Evolutionary conservation across 53 echinoderm and acorn worm species (phyloP).

Genomic region (Pentamera pediparva): DNA sequence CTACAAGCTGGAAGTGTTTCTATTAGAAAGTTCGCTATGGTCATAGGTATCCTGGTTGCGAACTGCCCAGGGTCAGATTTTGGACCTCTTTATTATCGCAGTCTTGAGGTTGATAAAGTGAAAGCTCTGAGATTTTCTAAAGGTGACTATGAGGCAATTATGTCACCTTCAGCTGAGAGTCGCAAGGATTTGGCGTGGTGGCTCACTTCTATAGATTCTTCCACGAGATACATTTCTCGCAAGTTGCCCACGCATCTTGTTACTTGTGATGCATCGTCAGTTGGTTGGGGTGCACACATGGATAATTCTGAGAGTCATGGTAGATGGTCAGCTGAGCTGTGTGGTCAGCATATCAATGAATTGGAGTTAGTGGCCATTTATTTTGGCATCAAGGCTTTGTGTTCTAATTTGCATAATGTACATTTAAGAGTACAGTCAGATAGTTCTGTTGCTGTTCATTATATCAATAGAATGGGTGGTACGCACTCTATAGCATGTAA

Average conservation of each 20-base stretch:
- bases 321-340: neutral
- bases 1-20: neutral
- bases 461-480: neutral
- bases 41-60: neutral
- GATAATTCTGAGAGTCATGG: too few species aligned
- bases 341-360: neutral
- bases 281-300: neutral
- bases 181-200: neutral
- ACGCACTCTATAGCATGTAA: neutral
- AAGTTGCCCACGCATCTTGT: neutral
- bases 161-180: neutral
- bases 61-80: neutral
- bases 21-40: neutral
- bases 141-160: neutral
- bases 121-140: neutral
- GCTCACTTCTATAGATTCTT: neutral
- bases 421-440: neutral
- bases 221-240: neutral
- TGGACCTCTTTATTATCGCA: neutral
- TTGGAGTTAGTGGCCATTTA: neutral
- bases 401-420: neutral
- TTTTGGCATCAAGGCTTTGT: neutral
- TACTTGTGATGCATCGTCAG: neutral
- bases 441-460: neutral
- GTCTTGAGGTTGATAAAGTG: neutral